Evolutionary conservation across 1,140 invertebrate genomes (phyloP).

Genomic region (Trichoplusia ni): DNA sequence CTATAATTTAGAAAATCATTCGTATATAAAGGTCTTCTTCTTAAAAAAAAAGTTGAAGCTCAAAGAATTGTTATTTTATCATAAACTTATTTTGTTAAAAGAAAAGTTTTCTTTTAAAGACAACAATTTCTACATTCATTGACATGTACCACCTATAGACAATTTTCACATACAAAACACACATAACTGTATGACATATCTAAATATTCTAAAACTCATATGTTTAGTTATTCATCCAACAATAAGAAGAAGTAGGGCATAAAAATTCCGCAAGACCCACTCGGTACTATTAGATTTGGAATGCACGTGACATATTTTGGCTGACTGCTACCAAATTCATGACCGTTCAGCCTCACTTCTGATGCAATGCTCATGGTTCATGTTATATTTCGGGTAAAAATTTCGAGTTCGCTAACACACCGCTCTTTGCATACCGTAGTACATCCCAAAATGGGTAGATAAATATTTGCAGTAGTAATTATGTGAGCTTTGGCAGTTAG

Average conservation of each 20-base stretch:
- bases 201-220: background rate
- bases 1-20: background rate
- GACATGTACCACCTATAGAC: background rate
- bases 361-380: constrained; percentile 5
- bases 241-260: constrained; percentile 33
- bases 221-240: background rate
- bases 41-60: too few species aligned
- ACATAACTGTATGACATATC: background rate
- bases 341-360: constrained; percentile 39
- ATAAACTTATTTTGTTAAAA: too few species aligned
- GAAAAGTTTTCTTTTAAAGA: too few species aligned
- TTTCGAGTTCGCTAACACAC: constrained; percentile 40
- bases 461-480: constrained; percentile 58
- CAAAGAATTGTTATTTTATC: too few species aligned
- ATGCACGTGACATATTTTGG: constrained; percentile 4
- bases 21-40: too few species aligned
- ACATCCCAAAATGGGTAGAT: constrained; percentile 47
- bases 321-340: constrained; percentile 42
- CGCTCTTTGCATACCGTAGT: constrained; percentile 54
- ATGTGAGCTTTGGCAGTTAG: constrained; percentile 28
- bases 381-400: constrained; percentile 46
- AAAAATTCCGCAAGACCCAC: constrained; percentile 12
- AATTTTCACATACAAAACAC: background rate
- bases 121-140: too few species aligned
- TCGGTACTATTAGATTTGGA: constrained; percentile 4